Percentiles rank a stretch among this genome's conserved stretches.
Evolutionary conservation across 2,797 vertebrate species (phyloP).

Genomic region (Calcarius lapponicus): DNA sequence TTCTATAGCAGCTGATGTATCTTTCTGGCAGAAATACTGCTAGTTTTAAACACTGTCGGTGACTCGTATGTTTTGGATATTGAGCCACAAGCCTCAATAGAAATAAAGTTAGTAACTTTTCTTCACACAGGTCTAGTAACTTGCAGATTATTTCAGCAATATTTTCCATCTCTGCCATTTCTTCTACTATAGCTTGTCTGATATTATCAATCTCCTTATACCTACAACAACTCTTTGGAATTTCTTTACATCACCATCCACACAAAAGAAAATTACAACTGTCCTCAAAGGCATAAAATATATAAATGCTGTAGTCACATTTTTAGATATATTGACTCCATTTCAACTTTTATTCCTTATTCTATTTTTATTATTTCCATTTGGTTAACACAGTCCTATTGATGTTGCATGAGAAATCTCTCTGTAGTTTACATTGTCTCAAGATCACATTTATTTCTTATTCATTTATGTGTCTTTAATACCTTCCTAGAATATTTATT

Average conservation of each 20-base stretch:
- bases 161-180: not conserved
- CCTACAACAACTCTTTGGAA: not conserved
- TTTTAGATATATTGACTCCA: not conserved
- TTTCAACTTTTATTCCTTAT: not conserved
- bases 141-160: not conserved
- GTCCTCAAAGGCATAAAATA: not conserved
- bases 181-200: not conserved
- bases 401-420: not conserved
- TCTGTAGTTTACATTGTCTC: not conserved
- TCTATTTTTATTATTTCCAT: not conserved
- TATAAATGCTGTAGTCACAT: not conserved
- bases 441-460: not conserved
- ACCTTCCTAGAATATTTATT: not conserved
- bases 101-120: not conserved
- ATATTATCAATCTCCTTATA: not conserved
- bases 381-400: not conserved
- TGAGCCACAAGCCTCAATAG: not conserved
- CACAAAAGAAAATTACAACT: not conserved
- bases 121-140: not conserved
- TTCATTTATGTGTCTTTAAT: not conserved
- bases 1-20: not conserved
- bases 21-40: not conserved
- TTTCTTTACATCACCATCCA: not conserved
- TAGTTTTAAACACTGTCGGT: not conserved
- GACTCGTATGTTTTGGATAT: not conserved